Conservation (phyloP, 1,140 invertebrate species). For the Drosophila navojoa region DNA sequence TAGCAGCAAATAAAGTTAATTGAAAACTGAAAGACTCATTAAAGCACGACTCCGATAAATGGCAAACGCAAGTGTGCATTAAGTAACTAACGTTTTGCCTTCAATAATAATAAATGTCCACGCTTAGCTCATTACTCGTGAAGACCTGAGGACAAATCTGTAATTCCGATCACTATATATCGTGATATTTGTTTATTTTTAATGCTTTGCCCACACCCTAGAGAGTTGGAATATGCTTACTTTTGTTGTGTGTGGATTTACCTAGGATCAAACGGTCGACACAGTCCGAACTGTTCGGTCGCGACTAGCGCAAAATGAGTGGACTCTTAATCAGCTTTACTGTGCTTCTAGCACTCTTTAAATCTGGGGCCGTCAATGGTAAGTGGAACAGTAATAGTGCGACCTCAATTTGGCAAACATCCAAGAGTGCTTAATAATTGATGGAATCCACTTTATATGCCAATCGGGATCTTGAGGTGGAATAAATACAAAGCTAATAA, state of each 20-base stretch:
- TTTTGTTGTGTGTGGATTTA: constrained; percentile 11
- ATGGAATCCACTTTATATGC: constrained; percentile 49
- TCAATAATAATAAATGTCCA: constrained; percentile 1
- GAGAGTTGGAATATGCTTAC: constrained; percentile 65
- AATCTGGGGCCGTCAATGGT: constrained; percentile 52
- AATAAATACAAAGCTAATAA: neutral
- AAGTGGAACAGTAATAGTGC: constrained; percentile 29
- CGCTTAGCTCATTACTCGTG: constrained; percentile 37
- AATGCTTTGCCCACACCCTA: constrained; percentile 7
- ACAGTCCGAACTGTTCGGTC: constrained; percentile 54
- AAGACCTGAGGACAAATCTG: constrained; percentile 11
- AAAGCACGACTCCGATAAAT: constrained; percentile 41
- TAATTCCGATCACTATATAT: constrained; percentile 6
- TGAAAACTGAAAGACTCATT: constrained; percentile 16
- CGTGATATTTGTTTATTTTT: neutral
- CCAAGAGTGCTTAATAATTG: constrained; percentile 9
- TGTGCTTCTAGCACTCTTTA: constrained; percentile 40
- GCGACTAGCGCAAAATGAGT: constrained; percentile 54
- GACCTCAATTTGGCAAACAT: constrained; percentile 34
- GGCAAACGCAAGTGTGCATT: constrained; percentile 23
- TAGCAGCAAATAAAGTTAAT: constrained; percentile 12
- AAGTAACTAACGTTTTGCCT: constrained; percentile 32
- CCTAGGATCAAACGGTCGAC: constrained; percentile 54
- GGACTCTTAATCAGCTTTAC: constrained; percentile 42
- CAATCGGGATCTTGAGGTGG: constrained; percentile 30